phyloP scores from a whole-genome alignment of 2,888 invertebrate species.

The Eumerus sabulonum region DNA sequence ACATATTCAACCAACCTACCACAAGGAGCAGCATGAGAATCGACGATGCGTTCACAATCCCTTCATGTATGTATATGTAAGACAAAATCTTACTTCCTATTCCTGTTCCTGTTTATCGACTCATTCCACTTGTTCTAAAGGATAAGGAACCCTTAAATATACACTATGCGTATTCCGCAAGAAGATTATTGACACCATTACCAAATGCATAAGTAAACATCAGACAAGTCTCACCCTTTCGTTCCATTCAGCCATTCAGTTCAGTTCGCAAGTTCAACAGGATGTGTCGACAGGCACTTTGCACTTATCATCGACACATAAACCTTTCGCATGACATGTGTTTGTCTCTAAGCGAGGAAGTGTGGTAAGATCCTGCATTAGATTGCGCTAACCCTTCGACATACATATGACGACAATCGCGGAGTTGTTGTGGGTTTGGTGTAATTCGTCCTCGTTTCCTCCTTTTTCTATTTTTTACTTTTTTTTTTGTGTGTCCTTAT shows the following conservation, averaged over 20 bases:
- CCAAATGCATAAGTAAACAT: constrained; percentile 66
- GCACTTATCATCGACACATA: constrained; percentile 46
- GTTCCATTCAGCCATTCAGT: not conserved
- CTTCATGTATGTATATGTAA: no score
- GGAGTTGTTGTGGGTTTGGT: not conserved
- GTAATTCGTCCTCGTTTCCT: constrained; percentile 1
- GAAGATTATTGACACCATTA: constrained; percentile 68
- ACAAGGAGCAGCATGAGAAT: constrained; percentile 49
- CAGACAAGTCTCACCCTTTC: constrained; percentile 34
- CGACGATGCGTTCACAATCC: constrained; percentile 35
- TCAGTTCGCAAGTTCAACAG: constrained; percentile 9
- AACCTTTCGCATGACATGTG: constrained; percentile 48
- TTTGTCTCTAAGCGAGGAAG: constrained; percentile 19
- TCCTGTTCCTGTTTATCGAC: not conserved
- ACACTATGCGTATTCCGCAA: constrained; percentile 43
- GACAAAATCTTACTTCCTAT: not conserved
- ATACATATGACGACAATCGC: not conserved
- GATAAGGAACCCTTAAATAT: constrained; percentile 66
- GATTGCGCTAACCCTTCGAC: constrained; percentile 32
- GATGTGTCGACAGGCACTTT: constrained; percentile 57
- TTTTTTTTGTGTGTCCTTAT: not conserved
- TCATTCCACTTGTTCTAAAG: constrained; percentile 20
- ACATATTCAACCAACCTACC: constrained; percentile 22
- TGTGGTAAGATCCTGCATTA: constrained; percentile 36
- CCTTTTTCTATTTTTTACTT: no score